Conservation (phyloP, 2,888 invertebrate genomes). For the Thecocarcelia acutangulata region DNA sequence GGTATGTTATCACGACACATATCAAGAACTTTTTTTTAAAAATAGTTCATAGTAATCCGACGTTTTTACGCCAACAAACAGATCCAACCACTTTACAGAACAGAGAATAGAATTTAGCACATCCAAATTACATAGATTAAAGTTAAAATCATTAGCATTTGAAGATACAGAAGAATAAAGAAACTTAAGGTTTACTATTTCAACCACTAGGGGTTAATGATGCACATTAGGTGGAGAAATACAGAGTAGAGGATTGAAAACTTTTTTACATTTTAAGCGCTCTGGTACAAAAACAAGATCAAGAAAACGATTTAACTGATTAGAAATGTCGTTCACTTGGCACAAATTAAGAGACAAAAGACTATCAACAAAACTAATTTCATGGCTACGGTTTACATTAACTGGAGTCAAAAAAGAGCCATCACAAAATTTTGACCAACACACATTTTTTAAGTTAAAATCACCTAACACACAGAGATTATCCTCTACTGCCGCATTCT, state of each 20-base stretch:
- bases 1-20: too few species aligned
- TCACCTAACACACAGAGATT: constrained; percentile 1
- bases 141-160: neutral
- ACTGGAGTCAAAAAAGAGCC: neutral
- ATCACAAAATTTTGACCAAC: neutral
- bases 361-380: constrained; percentile 4
- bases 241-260: neutral
- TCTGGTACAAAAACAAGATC: constrained; percentile 8
- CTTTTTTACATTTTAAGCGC: neutral
- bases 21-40: neutral
- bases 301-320: constrained; percentile 1
- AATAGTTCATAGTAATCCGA: neutral
- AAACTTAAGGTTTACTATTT: neutral
- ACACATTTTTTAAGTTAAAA: neutral
- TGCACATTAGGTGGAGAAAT: too few species aligned
- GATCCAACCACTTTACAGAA: too few species aligned
- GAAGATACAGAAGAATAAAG: neutral
- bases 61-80: neutral
- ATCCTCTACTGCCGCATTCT: too few species aligned
- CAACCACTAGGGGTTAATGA: neutral
- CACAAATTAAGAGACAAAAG: neutral
- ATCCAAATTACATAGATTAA: constrained; percentile 2
- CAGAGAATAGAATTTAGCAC: too few species aligned
- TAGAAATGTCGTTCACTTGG: neutral
- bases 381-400: constrained; percentile 1